phyloP scores from a whole-genome alignment of 2,797 vertebrate species.

The Myotis vivesi region DNA sequence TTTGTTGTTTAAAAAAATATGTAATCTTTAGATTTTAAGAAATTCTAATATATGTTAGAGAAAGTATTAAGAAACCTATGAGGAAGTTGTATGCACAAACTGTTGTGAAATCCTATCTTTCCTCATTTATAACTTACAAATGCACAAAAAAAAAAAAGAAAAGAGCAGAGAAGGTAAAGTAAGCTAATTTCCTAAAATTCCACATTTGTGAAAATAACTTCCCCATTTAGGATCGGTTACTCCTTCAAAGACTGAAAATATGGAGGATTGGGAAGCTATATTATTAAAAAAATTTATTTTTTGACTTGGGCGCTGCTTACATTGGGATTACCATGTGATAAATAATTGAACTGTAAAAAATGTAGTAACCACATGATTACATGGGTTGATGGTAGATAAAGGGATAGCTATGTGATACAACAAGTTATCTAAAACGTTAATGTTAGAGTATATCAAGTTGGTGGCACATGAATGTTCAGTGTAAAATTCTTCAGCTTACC shows the following conservation, averaged over 20 bases:
- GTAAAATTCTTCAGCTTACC: not conserved
- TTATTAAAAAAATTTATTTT: not conserved
- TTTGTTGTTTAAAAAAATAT: constrained; percentile 50
- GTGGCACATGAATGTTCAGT: not conserved
- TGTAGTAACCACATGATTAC: not conserved
- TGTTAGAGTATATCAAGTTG: not conserved
- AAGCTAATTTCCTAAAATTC: not conserved
- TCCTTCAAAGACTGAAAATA: not conserved
- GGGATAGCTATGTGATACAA: not conserved
- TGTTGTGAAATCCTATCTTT: not conserved
- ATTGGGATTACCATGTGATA: not conserved
- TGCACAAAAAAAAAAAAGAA: not conserved
- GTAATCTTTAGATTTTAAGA: constrained; percentile 6
- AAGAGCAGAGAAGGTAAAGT: not conserved
- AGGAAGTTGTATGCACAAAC: not conserved
- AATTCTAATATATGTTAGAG: constrained; percentile 24
- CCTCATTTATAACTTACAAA: not conserved
- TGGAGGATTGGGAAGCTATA: rapidly evolving
- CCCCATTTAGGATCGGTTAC: not conserved
- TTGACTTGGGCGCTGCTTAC: not conserved
- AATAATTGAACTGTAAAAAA: not conserved
- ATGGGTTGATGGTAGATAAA: not conserved
- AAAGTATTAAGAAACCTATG: not conserved
- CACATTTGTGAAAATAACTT: not conserved
- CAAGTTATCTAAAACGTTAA: constrained; percentile 12